phyloP scores from a whole-genome alignment of 2,113 vertebrate species.

The Rhineura floridana region DNA sequence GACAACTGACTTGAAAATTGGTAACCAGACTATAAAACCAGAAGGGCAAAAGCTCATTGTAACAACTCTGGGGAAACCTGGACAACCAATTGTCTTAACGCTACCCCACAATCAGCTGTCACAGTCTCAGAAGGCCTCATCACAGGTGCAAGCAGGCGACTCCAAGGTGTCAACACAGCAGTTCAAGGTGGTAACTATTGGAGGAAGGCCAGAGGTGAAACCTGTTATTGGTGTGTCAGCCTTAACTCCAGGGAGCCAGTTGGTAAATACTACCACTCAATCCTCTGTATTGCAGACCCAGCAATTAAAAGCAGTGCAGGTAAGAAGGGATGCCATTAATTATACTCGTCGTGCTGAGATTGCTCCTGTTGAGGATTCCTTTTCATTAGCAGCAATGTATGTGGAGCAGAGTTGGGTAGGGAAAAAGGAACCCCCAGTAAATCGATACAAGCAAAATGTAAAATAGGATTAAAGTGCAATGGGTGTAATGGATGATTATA shows the following conservation, averaged over 20 bases:
- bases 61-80: slow-evolving; percentile 89
- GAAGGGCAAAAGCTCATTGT: slow-evolving; percentile 96
- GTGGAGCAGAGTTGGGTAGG: background rate
- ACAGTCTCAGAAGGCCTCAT: slow-evolving; percentile 76
- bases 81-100: slow-evolving; percentile 91
- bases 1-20: slow-evolving; percentile 82
- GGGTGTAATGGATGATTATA: background rate
- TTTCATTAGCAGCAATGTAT: slow-evolving; percentile 39
- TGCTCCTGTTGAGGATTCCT: slow-evolving; percentile 47
- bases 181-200: slow-evolving; percentile 93
- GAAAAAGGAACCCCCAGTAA: background rate
- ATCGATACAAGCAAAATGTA: background rate
- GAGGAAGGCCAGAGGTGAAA: slow-evolving; percentile 88
- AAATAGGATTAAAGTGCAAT: background rate
- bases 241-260: slow-evolving; percentile 81
- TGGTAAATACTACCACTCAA: slow-evolving; percentile 79
- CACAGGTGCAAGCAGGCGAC: slow-evolving; percentile 80
- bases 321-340: slow-evolving; percentile 69
- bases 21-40: slow-evolving; percentile 85
- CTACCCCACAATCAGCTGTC: slow-evolving; percentile 85
- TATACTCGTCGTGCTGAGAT: slow-evolving; percentile 46
- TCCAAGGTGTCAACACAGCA: slow-evolving; percentile 84
- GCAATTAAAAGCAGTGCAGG: slow-evolving; percentile 96
- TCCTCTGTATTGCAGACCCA: slow-evolving; percentile 88
- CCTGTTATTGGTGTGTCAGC: slow-evolving; percentile 84